phyloP scores from a whole-genome alignment of 1,140 invertebrate species.

The Ceratosolen fusciceps region DNA sequence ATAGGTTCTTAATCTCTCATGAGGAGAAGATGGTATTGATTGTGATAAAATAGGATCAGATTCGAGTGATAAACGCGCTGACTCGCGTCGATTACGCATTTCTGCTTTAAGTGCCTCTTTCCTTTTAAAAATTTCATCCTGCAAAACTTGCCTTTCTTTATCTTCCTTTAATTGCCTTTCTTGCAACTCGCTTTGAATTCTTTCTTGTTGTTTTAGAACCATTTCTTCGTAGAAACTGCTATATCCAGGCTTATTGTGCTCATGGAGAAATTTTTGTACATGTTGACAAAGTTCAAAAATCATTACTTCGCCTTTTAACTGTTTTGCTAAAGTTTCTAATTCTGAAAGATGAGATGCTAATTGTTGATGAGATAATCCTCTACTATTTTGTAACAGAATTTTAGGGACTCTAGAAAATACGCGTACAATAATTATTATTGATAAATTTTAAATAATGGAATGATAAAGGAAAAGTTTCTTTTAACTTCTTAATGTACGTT shows the following conservation, averaged over 20 bases:
- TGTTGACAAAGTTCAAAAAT: constrained; percentile 81
- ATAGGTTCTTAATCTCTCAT: constrained; percentile 58
- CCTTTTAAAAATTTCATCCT: constrained; percentile 79
- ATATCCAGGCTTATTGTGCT: constrained; percentile 80
- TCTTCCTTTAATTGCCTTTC: constrained; percentile 76
- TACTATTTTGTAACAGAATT: constrained; percentile 77
- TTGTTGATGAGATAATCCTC: constrained; percentile 78
- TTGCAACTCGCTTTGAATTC: constrained; percentile 75
- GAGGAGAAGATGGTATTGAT: constrained; percentile 64
- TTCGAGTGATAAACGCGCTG: constrained; percentile 55
- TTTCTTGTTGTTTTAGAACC: constrained; percentile 77
- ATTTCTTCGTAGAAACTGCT: constrained; percentile 89
- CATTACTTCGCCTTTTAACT: constrained; percentile 81
- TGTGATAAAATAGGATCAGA: constrained; percentile 55
- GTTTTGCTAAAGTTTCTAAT: constrained; percentile 73
- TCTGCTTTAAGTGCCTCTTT: constrained; percentile 79
- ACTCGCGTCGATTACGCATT: constrained; percentile 66
- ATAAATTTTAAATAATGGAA: neutral
- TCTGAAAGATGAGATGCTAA: constrained; percentile 73
- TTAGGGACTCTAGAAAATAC: constrained; percentile 71
- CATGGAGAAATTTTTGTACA: constrained; percentile 79
- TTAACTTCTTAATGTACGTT: too few relatives aligned
- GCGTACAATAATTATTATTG: constrained; percentile 48
- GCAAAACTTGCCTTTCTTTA: constrained; percentile 76
- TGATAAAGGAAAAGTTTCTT: neutral